These are phyloP conservation scores for Poeciliopsis paucimaculata DNA, from an alignment of 2,797 vertebrate genomes.

Conservation along the genomic window DNA sequence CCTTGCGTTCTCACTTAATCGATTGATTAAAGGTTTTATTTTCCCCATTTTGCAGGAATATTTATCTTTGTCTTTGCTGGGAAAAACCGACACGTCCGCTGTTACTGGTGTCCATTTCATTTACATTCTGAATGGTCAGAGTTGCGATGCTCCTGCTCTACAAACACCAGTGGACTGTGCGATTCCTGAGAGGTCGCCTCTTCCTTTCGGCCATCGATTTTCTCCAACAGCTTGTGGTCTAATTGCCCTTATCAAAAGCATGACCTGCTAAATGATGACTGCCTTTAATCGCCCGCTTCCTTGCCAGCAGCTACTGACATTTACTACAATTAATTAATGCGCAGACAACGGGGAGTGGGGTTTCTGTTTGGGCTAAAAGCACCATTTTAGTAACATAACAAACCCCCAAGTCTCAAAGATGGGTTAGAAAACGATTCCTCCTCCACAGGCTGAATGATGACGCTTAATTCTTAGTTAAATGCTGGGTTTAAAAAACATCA, in stretches of 20 bases:
- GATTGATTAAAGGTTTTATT: conserved; percentile 13
- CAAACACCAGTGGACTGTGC: conserved; percentile 10
- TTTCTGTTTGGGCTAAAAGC: conserved; percentile 45
- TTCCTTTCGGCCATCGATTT: conserved; percentile 67
- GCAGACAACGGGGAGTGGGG: conserved; percentile 55
- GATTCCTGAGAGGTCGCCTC: conserved; percentile 37
- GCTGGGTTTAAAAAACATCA: not conserved
- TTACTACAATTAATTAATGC: conserved; percentile 79
- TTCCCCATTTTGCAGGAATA: conserved; percentile 31
- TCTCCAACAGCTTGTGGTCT: conserved; percentile 72
- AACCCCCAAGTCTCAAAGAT: conserved; percentile 6
- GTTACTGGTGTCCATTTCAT: conserved; percentile 21
- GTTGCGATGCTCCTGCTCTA: conserved; percentile 11
- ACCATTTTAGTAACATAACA: conserved; percentile 44
- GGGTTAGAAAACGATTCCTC: conserved; percentile 20
- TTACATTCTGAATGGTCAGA: conserved; percentile 1
- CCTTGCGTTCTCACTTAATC: conserved; percentile 19
- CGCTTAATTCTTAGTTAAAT: not conserved
- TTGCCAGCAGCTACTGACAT: conserved; percentile 78
- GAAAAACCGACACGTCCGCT: conserved; percentile 1
- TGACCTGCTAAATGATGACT: conserved; percentile 73
- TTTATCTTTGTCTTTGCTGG: not conserved
- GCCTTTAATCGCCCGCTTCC: conserved; percentile 71
- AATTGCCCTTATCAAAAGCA: conserved; percentile 84
- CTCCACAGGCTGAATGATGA: not conserved